Evolutionary conservation across 2,888 invertebrate genomes (phyloP).

Genomic region (Congeria kusceri): DNA sequence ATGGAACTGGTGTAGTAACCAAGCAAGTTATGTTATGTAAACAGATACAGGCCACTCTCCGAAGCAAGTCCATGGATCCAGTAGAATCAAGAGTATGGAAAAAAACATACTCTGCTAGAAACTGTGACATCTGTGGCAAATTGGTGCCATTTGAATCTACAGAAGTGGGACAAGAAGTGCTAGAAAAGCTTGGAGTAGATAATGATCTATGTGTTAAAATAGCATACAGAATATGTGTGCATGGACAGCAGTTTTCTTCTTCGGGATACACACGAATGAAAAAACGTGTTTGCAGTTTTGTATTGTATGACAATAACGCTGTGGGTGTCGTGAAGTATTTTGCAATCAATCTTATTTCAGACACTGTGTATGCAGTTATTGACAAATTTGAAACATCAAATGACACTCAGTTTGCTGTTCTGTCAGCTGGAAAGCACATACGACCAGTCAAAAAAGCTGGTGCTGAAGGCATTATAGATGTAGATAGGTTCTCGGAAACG

Average conservation of each 20-base stretch:
- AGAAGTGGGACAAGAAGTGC: constrained; percentile 16
- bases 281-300: constrained; percentile 40
- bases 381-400: constrained; percentile 31
- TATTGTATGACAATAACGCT: constrained; percentile 34
- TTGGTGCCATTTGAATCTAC: constrained; percentile 25
- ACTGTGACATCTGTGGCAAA: constrained; percentile 45
- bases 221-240: constrained; percentile 24
- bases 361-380: constrained; percentile 40
- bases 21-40: constrained; percentile 38
- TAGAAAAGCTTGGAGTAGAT: constrained; percentile 26
- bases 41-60: constrained; percentile 35
- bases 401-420: constrained; percentile 22
- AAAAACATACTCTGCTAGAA: constrained; percentile 38
- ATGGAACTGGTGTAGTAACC: constrained; percentile 48
- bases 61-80: constrained; percentile 8
- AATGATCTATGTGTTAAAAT: constrained; percentile 14
- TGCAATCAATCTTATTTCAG: constrained; percentile 34
- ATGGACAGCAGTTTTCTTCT: constrained; percentile 25
- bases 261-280: constrained; percentile 30
- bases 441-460: constrained; percentile 33
- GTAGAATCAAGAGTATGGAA: constrained; percentile 23
- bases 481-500: constrained; percentile 22
- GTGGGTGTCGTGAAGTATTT: constrained; percentile 40
- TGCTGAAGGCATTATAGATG: constrained; percentile 18
- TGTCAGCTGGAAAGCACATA: constrained; percentile 38